Evolutionary conservation across 1,140 invertebrate genomes (phyloP).

Genomic region (Heliconius himera): DNA sequence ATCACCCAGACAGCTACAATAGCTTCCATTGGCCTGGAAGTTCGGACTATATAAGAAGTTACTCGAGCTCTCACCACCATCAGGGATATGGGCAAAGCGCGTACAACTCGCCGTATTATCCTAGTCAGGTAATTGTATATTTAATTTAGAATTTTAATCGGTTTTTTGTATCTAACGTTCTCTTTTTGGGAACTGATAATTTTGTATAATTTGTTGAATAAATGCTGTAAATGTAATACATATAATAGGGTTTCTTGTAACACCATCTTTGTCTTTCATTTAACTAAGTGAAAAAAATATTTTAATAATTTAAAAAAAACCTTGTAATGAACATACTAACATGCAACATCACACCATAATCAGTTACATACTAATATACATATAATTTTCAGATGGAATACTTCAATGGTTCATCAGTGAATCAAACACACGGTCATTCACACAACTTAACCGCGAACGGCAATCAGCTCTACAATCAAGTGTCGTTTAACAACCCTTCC

Average conservation of each 20-base stretch:
- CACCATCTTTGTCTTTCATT: too few species aligned
- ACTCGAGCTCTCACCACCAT: slow-evolving; percentile 76
- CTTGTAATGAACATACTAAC: not conserved
- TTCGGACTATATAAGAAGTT: slow-evolving; percentile 77
- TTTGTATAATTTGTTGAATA: too few species aligned
- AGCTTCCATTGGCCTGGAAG: slow-evolving; percentile 82
- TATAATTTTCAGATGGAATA: slow-evolving; percentile 83
- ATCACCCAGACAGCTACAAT: slow-evolving; percentile 82
- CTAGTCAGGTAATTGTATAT: slow-evolving; percentile 67
- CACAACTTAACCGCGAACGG: slow-evolving; percentile 70
- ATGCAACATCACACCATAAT: too few species aligned
- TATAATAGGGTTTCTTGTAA: too few species aligned
- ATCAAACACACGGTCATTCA: slow-evolving; percentile 71
- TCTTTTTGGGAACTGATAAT: too few species aligned
- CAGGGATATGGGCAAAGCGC: slow-evolving; percentile 84
- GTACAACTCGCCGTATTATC: slow-evolving; percentile 82
- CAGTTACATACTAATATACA: not conserved
- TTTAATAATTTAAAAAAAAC: too few species aligned
- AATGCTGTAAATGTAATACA: too few species aligned
- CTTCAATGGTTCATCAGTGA: slow-evolving; percentile 82
- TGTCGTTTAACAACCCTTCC: slow-evolving; percentile 71
- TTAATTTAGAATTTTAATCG: not conserved
- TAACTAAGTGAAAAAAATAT: too few species aligned
- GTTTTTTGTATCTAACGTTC: not conserved
- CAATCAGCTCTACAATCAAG: slow-evolving; percentile 78